Base-by-base conservation (phyloP, 2,113 vertebrate species). In the Peromyscus californicus region DNA sequence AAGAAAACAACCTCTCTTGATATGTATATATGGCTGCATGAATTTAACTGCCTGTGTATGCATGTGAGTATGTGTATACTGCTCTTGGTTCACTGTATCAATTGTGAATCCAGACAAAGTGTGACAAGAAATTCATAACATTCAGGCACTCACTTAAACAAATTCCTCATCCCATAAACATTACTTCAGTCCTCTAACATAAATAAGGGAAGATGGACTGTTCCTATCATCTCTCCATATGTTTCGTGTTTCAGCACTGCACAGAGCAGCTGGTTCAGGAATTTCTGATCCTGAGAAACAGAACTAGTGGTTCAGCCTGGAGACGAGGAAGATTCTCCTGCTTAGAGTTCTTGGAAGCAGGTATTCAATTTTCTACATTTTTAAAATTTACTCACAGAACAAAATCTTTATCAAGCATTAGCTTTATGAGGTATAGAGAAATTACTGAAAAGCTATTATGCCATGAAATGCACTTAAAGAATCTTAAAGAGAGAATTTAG, bases 191-290 rank as follows among this genome's bases (percentile, higher is more conserved):
- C 98, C 98, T 98, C 93, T 98, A 98, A 98, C 97, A 96, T 98
- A 99, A 99, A 98, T 98, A 98, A 98, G 95, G 97, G 98, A 98
- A 98, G 98, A 98, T 98, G 98, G 98, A 98, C 98, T 99, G 97
- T 97, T 98, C 98, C 98, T 98, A 98, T 98, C 90, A 96, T 97
- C 96, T 97, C 97, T 98, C 98, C 99, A 99, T 98, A 98, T 99
- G 98, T 98, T 99, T 98, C 98, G 95, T 98, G 98, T 98, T 98
- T 98, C 96, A 95, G 98, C 95, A 96, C 97, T 97, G 93, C 91
- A 98, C 33, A 69, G 96, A 97, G 98, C 98, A 99, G 98, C 98
- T 98, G 98, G 98, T 83, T 97, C 96, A 97, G 98, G 97, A 98
- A 98, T 98, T 96, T 98, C 95, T 97, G 97, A 98, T 98, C 98